Percentiles rank a stretch among this genome's conserved stretches.
Evolutionary conservation across 2,797 vertebrate genomes (phyloP).

Genomic region (Oreortyx pictus): DNA sequence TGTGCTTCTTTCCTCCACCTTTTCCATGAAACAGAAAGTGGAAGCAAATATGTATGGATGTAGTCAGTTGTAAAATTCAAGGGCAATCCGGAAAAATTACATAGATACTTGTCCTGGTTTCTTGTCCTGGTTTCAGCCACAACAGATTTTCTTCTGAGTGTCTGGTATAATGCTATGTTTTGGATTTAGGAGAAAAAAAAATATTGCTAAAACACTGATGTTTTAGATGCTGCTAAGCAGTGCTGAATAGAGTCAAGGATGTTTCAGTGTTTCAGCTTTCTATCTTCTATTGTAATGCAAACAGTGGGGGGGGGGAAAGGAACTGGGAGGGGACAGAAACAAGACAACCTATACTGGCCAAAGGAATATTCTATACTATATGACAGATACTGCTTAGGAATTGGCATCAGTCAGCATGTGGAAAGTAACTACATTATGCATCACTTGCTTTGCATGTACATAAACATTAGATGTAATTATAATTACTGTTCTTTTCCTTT

Average conservation of each 20-base stretch:
- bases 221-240: neutral
- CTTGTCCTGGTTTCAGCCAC: neutral
- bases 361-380: neutral
- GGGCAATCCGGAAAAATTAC: neutral
- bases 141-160: neutral
- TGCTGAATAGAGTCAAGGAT: neutral
- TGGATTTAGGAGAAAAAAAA: neutral
- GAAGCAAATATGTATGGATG: fast-evolving
- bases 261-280: neutral
- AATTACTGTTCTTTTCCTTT: neutral
- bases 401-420: no score
- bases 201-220: neutral
- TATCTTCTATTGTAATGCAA: neutral
- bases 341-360: neutral
- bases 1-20: neutral
- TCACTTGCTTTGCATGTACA: neutral
- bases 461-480: neutral
- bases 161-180: neutral
- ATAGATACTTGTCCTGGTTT: neutral
- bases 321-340: neutral
- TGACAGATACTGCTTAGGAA: neutral
- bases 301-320: neutral
- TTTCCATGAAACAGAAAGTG: neutral
- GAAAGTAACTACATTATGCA: neutral
- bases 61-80: neutral